phyloP scores from a whole-genome alignment of 1,140 invertebrate species.

The Drosophila pectinifera region DNA sequence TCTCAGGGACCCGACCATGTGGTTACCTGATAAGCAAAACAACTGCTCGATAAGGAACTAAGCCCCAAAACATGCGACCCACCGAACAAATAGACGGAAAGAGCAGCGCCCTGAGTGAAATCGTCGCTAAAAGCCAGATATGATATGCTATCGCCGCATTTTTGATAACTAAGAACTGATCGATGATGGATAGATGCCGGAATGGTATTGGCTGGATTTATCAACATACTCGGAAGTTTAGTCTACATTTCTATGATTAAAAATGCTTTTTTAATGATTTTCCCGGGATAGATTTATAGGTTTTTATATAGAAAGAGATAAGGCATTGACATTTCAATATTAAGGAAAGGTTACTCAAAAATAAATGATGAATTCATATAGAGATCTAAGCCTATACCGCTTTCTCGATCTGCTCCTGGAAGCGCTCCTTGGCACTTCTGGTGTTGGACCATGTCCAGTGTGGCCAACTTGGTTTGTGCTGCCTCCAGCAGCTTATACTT shows the following conservation, averaged over 20 bases:
- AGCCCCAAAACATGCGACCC: conserved; percentile 45
- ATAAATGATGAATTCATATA: not conserved
- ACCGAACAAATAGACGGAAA: conserved; percentile 28
- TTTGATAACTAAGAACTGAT: conserved; percentile 33
- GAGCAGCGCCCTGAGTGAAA: conserved; percentile 12
- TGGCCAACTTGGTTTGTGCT: too few species aligned
- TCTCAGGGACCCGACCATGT: conserved; percentile 40
- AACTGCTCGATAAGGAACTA: conserved; percentile 56
- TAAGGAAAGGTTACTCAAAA: not conserved
- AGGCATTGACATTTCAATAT: too few species aligned
- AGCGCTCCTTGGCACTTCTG: too few species aligned
- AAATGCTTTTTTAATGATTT: not conserved
- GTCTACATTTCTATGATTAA: not conserved
- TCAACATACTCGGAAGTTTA: conserved; percentile 4
- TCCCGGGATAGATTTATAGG: not conserved
- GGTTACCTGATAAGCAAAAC: conserved; percentile 43
- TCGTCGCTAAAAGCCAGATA: conserved; percentile 21
- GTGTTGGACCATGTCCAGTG: too few species aligned
- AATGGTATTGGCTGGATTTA: conserved; percentile 18
- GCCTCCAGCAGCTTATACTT: not conserved
- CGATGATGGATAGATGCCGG: conserved; percentile 41
- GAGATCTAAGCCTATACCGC: too few species aligned
- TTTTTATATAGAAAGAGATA: too few species aligned
- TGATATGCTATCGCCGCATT: conserved; percentile 33
- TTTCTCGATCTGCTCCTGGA: too few species aligned